phyloP scores from a whole-genome alignment of 2,797 vertebrate species.

The Heteromormyrus szaboi region DNA sequence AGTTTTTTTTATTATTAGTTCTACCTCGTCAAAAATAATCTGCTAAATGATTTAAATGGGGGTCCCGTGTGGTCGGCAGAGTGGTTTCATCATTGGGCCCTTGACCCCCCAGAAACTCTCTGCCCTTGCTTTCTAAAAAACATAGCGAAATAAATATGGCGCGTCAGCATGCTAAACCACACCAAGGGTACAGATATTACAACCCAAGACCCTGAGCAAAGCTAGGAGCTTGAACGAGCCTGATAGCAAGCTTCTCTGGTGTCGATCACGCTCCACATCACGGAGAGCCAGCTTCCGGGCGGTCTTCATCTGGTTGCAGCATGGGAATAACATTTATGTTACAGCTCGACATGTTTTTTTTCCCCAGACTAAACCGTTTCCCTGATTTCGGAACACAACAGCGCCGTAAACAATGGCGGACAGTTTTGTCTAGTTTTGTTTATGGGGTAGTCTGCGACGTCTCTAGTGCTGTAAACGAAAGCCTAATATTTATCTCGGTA shows the following conservation, averaged over 20 bases:
- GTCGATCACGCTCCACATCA: not conserved
- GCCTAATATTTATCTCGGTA: slow-evolving; percentile 7
- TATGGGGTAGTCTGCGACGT: slow-evolving; percentile 8
- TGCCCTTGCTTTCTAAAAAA: not conserved
- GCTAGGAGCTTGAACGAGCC: not conserved
- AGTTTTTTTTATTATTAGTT: not conserved
- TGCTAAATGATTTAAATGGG: not conserved
- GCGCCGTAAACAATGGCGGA: not conserved
- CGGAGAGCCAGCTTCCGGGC: not conserved
- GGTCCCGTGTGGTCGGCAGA: not conserved
- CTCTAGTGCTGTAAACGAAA: not conserved
- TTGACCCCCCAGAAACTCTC: not conserved
- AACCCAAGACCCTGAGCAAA: not conserved
- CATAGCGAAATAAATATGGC: not conserved
- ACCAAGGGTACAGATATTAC: not conserved
- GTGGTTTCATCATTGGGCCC: not conserved
- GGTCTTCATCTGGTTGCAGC: not conserved
- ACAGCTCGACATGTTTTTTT: not conserved
- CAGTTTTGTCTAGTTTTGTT: not conserved
- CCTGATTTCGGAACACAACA: not conserved
- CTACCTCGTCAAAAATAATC: not conserved
- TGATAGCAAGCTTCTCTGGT: not conserved
- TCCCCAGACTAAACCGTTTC: not conserved
- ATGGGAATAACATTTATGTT: slow-evolving; percentile 13
- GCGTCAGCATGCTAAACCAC: not conserved